phyloP scores from a whole-genome alignment of 2,888 invertebrate genomes.

The Sympetrum striolatum region DNA sequence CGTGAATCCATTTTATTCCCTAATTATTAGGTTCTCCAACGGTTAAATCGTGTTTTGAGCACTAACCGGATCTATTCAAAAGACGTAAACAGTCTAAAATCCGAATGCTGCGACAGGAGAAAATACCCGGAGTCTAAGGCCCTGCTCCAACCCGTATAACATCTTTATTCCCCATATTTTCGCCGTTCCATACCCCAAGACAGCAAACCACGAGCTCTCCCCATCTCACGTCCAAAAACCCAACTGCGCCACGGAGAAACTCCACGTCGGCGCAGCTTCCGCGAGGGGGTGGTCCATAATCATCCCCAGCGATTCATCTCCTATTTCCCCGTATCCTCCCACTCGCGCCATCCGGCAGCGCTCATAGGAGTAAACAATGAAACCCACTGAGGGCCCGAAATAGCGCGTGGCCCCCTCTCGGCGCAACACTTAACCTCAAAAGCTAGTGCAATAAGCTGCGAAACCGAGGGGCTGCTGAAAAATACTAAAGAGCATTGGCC shows the following conservation, averaged over 20 bases:
- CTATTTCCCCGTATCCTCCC: not conserved
- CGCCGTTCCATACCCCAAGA: too few species aligned
- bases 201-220: not conserved
- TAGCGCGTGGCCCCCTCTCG: slow-evolving; percentile 17
- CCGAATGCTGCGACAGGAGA: too few species aligned
- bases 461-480: not conserved
- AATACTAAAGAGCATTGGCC: not conserved
- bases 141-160: too few species aligned
- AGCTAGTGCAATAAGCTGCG: not conserved
- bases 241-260: too few species aligned
- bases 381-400: slow-evolving; percentile 22
- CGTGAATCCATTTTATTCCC: too few species aligned
- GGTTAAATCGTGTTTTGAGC: too few species aligned
- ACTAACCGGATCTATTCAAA: too few species aligned
- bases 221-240: not conserved
- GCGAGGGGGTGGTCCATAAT: not conserved
- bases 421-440: slow-evolving; percentile 13
- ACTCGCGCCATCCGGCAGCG: not conserved
- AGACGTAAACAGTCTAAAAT: too few species aligned
- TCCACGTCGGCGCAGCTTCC: too few species aligned
- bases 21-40: too few species aligned
- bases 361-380: not conserved
- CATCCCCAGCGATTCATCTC: not conserved
- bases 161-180: too few species aligned
- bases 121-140: too few species aligned